Evolutionary conservation across 2,888 invertebrate genomes (phyloP), one percentile per base, ranked within the genome.

Genomic region (Eucera pruinosa): DNA sequence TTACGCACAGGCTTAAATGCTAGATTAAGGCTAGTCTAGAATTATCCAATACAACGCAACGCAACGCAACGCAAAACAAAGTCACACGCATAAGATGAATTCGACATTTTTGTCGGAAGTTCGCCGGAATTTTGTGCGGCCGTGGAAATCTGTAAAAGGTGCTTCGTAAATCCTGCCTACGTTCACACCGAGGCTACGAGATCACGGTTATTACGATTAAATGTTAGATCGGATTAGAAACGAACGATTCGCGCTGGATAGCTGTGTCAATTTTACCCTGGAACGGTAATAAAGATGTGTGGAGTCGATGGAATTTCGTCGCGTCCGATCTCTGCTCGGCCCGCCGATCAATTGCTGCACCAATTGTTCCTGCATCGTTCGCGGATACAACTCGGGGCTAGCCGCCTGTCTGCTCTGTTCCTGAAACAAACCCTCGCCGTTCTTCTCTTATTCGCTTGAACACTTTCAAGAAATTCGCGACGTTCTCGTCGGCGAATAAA

Each of bases 121-220:
- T 57, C 33, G 25, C 15, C 60, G 45, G 52, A 52, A 45, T 9
- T 23, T 27, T 20, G 23, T 43, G n/a, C n/a, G n/a, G n/a, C n/a
- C n/a, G 60, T 50, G 39, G n/a, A 41, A n/a, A 30, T 30, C 43
- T 27, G 70, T 15, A 33, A 48, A 48, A 6, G 60, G 57, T 43
- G 41, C 45, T 45, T 57, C 64, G 43, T 27, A 9, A 50, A 58
- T 55, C 80, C 81, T 84, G 67, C 62, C 84, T 86, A 86, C 77
- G 81, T 87, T 89, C 90, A 90, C 91, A 90, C 91, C 90, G 91
- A 91, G 89, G 88, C 89, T 87, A 83, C 84, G 81, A 79, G 77
- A 67, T 43, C n/a, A n/a, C n/a, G n/a, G n/a, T n/a, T 50, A n/a
- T 11, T 60, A 39, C 62, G 47, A 72, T 57, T 48, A 39, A 23